Percentiles rank a stretch among this genome's conserved stretches.
phyloP scores from a whole-genome alignment of 2,888 invertebrate genomes.

The Tolmerus cingulatus region DNA sequence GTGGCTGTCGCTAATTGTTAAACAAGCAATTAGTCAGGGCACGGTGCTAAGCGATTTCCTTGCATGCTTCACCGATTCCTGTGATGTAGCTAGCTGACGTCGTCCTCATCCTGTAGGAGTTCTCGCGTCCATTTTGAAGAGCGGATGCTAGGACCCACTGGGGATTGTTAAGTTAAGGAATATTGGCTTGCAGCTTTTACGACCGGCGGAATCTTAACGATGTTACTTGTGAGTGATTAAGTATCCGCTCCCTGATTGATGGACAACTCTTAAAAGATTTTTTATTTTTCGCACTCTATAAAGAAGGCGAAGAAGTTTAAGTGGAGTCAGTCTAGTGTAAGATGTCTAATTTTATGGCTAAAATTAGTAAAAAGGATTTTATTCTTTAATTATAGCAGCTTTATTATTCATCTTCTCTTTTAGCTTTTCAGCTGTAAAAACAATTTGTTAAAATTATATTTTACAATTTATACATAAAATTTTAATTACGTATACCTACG shows the following conservation, averaged over 20 bases:
- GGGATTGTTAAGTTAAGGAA: neutral
- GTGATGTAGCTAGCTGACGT: neutral
- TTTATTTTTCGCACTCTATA: neutral
- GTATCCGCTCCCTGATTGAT: neutral
- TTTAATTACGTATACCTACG: too few species aligned
- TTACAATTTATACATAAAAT: too few species aligned
- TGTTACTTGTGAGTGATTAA: conserved; percentile 14
- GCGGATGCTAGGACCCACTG: neutral
- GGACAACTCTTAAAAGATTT: neutral
- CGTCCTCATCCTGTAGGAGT: neutral
- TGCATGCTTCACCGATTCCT: neutral
- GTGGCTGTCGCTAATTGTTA: conserved; percentile 49
- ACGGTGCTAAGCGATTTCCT: conserved; percentile 6
- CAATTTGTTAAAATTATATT: too few species aligned
- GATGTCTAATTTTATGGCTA: neutral
- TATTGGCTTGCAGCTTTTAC: neutral
- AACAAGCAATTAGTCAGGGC: conserved; percentile 48
- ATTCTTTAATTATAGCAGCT: too few species aligned
- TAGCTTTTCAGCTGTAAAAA: too few species aligned
- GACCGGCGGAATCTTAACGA: neutral
- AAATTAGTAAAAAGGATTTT: neutral
- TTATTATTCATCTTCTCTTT: too few species aligned
- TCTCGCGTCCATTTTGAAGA: neutral
- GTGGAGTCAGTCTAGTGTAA: neutral
- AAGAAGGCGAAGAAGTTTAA: neutral